Conservation (phyloP, 2,113 vertebrate genomes). For the Ciconia boyciana region DNA sequence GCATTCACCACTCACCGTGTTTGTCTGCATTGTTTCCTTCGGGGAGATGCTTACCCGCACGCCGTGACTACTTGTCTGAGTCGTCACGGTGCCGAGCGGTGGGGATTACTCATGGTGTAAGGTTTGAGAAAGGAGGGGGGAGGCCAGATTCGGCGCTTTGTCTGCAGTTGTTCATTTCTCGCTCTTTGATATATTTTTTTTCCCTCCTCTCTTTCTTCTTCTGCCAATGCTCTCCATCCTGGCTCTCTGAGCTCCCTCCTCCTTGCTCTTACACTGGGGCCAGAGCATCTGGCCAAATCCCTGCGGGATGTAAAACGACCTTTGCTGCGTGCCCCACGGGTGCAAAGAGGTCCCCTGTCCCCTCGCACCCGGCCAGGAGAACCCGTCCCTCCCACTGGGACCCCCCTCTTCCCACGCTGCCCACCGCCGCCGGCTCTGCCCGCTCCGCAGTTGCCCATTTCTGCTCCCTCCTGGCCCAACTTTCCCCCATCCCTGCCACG, state of each 20-base stretch:
- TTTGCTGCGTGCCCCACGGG: rapidly evolving
- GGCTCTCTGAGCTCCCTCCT: not conserved
- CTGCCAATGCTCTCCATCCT: not conserved
- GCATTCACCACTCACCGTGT: not conserved
- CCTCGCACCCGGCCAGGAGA: not conserved
- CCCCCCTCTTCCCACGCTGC: not conserved
- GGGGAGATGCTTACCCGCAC: constrained; percentile 30
- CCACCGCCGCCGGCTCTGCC: not conserved
- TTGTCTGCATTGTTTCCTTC: constrained; percentile 6
- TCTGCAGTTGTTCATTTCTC: constrained; percentile 40
- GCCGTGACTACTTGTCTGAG: constrained; percentile 8
- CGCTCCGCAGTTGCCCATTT: rapidly evolving
- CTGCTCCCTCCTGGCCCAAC: rapidly evolving
- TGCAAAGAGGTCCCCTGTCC: not conserved
- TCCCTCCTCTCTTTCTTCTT: not conserved
- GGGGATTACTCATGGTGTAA: constrained; percentile 42
- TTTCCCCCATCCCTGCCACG: not conserved
- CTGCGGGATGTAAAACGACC: not conserved
- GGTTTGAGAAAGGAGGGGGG: not conserved
- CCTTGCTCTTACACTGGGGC: not conserved
- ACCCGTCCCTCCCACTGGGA: not conserved
- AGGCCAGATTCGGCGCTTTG: not conserved
- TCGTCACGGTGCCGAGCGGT: not conserved
- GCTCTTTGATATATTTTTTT: not conserved
- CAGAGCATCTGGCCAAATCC: not conserved